These are phyloP conservation scores for Octomys mimax DNA, from an alignment of 2,797 vertebrate species.

Conservation along the genomic window DNA sequence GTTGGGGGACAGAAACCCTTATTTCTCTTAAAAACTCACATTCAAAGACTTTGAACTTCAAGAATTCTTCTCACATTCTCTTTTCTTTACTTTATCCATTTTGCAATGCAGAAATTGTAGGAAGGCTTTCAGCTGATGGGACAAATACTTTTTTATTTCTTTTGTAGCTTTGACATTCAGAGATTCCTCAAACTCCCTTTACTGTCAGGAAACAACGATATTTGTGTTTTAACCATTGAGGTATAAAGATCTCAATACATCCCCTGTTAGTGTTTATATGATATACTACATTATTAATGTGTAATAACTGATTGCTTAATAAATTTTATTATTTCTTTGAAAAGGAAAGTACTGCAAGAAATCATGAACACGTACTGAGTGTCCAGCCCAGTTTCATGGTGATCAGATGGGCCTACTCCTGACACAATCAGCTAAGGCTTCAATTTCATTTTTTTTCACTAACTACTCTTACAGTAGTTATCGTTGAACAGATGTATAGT, in stretches of 20 bases:
- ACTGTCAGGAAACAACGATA: not conserved
- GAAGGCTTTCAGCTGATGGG: not conserved
- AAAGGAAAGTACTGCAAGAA: not conserved
- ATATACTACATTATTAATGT: not conserved
- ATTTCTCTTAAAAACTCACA: not conserved
- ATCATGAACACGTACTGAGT: not conserved
- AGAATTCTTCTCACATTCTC: not conserved
- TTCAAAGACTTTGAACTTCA: not conserved
- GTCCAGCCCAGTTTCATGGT: not conserved
- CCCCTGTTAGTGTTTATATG: not conserved
- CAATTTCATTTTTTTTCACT: not conserved
- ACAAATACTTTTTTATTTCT: not conserved
- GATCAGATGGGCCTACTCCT: not conserved
- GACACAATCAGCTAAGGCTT: not conserved
- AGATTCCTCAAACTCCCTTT: not conserved
- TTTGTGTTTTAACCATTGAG: slow-evolving; percentile 6
- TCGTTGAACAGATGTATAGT: not conserved
- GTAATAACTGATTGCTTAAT: not conserved
- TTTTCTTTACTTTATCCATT: not conserved
- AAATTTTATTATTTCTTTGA: not conserved
- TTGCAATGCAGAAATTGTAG: not conserved
- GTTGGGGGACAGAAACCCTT: not conserved
- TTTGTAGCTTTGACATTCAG: not conserved
- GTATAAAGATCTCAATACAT: not conserved
- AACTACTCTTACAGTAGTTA: not conserved